These are phyloP conservation scores for Chloroclysta siterata DNA, from an alignment of 2,888 invertebrate genomes.

Conservation along the genomic window DNA sequence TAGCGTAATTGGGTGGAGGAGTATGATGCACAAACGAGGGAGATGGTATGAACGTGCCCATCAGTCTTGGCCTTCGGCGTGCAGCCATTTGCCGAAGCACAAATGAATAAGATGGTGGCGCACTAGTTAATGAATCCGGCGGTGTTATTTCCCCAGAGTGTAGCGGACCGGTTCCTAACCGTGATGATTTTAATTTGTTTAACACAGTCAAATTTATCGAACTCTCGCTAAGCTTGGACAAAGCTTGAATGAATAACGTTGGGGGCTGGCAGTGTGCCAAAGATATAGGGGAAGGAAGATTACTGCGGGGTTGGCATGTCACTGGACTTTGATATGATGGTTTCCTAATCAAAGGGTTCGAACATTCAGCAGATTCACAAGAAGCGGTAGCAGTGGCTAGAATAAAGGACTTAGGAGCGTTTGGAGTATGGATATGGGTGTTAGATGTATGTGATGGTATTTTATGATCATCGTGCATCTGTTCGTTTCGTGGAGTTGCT, in stretches of 20 bases:
- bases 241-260: slow-evolving; percentile 65
- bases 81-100: slow-evolving; percentile 72
- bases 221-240: slow-evolving; percentile 65
- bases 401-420: slow-evolving; percentile 32
- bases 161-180: slow-evolving; percentile 31
- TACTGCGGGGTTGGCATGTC: slow-evolving; percentile 35
- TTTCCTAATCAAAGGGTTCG: slow-evolving; percentile 45
- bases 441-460: not conserved
- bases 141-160: slow-evolving; percentile 59
- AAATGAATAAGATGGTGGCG: slow-evolving; percentile 78
- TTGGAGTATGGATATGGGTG: slow-evolving; percentile 8
- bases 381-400: slow-evolving; percentile 14
- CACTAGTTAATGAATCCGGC: slow-evolving; percentile 71
- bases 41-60: slow-evolving; percentile 77
- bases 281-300: slow-evolving; percentile 49
- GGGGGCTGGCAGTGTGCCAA: slow-evolving; percentile 54
- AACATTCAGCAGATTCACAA: slow-evolving; percentile 6
- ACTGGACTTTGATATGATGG: slow-evolving; percentile 33
- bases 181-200: slow-evolving; percentile 40
- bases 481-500: slow-evolving; percentile 25
- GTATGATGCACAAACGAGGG: slow-evolving; percentile 74
- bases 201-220: slow-evolving; percentile 52
- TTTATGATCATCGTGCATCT: slow-evolving; percentile 20
- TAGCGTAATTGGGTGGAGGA: slow-evolving; percentile 75
- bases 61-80: slow-evolving; percentile 66